Evolutionary conservation across 2,797 vertebrate species (phyloP), one percentile per base, ranked within the genome.

Genomic region (Eulemur albifrons): DNA sequence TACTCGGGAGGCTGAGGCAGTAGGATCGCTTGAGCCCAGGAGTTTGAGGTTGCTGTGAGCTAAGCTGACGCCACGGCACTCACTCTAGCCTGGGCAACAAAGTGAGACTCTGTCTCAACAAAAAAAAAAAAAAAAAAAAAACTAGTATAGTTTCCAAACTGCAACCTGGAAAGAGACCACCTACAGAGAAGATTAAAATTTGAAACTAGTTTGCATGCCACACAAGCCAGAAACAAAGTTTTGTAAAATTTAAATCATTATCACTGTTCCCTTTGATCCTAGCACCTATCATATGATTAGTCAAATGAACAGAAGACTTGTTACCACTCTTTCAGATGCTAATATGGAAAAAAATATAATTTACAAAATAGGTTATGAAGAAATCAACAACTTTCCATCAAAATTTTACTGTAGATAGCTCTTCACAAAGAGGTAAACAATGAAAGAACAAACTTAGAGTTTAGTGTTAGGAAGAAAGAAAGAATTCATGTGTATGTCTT

Each of bases 191-290:
- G 61, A 87, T 79, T 27, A 70, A 93, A 88, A 81, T 82, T 75
- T 93, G 77, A 76, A 86, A 87, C 23, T 77, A 72, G 25, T 79
- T 84, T 84, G 18, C 13, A 65, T 75, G 8, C 80, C 27, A 81
- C 48, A 87, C 57, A 11, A 82, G 25, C 30, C 43, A 87, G 48
- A 65, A 85, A 65, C 43, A 77, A 87, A 93, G n/a, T 54, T 86
- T 93, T 86, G 4, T 91, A 20, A 54, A 80, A 87, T 90, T 96
- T 65, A 80, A 90, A 86, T 80, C 52, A 40, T 80, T 69, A 43
- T 82, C 70, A 59, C 35, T 54, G 27, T 85, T 90, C 23, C 48
- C 30, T 92, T 75, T 81, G 40, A 57, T 35, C 27, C 76, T 4
- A 82, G 15, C 17, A 50, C 25, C 75, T 92, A 69, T 61, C 40